A percentile compares a stretch with the other conserved stretches of the same genome.
Evolutionary conservation across 2,888 invertebrate genomes (phyloP).

Genomic region (Agriopis aurantiaria): DNA sequence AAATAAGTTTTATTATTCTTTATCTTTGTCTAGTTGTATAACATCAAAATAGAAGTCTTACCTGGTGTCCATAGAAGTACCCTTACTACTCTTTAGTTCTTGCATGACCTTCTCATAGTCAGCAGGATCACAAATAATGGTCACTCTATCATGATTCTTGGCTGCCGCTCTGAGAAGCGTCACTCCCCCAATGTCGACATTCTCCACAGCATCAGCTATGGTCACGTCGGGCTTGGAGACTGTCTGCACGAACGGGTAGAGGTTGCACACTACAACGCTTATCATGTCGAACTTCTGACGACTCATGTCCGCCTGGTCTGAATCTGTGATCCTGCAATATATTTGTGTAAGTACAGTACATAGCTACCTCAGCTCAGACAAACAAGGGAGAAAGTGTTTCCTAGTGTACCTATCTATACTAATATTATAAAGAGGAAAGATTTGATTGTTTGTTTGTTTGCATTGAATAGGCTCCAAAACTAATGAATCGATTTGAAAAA

Average conservation of each 20-base stretch:
- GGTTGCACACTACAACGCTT: constrained; percentile 97
- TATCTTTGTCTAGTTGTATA: too few relatives aligned
- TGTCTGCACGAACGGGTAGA: constrained; percentile 97
- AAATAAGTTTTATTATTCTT: too few relatives aligned
- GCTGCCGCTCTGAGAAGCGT: constrained; percentile 98
- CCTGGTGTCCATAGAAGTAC: constrained; percentile 91
- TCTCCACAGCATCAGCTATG: constrained; percentile 96
- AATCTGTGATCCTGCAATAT: constrained; percentile 88
- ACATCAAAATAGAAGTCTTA: constrained; percentile 51
- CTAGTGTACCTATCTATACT: too few relatives aligned
- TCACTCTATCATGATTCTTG: constrained; percentile 98
- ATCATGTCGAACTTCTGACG: constrained; percentile 93
- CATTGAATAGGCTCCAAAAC: too few relatives aligned
- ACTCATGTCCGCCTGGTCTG: constrained; percentile 93
- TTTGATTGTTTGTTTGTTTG: too few relatives aligned
- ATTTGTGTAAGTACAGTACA: too few relatives aligned
- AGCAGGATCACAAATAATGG: constrained; percentile 95
- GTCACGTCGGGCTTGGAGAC: constrained; percentile 93
- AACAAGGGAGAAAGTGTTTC: too few relatives aligned
- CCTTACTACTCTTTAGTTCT: constrained; percentile 88
- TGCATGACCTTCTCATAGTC: constrained; percentile 93
- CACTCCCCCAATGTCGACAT: constrained; percentile 99
- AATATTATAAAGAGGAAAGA: too few relatives aligned
- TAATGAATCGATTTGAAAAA: too few relatives aligned
- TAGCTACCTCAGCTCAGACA: too few relatives aligned